Evolutionary conservation across 1,140 invertebrate genomes (phyloP).

Genomic region (Procambarus virginalis): DNA sequence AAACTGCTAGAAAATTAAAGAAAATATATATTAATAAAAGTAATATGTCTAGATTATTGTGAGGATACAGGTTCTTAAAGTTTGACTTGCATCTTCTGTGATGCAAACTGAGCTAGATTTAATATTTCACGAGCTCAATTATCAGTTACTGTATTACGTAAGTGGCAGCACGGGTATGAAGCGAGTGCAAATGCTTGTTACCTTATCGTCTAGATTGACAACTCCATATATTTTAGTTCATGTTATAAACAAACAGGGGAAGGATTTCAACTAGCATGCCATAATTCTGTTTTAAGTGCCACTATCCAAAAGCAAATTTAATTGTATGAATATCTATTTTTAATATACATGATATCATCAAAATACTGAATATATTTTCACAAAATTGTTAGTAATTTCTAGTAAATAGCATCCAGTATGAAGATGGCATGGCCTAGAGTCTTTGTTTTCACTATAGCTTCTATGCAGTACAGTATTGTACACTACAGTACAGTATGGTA

Average conservation of each 20-base stretch:
- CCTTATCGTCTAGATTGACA: background rate
- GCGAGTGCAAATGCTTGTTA: constrained; percentile 1
- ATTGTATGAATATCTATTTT: constrained; percentile 54
- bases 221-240: background rate
- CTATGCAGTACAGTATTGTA: background rate
- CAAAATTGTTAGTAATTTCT: constrained; percentile 40
- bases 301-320: constrained; percentile 16
- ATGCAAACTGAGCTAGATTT: background rate
- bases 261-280: background rate
- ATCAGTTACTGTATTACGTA: background rate
- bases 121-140: background rate
- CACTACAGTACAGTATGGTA: too few species aligned
- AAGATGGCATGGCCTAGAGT: background rate
- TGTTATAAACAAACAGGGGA: background rate
- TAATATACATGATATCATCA: constrained; percentile 39
- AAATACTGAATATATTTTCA: constrained; percentile 46
- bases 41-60: background rate
- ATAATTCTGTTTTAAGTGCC: constrained; percentile 27
- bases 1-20: background rate
- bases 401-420: background rate
- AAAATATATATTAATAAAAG: background rate
- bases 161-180: constrained; percentile 35
- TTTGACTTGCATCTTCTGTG: background rate
- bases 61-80: background rate
- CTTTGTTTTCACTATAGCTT: background rate